Base-by-base conservation (phyloP, 2,797 vertebrate species). In the Ficedula albicollis region DNA sequence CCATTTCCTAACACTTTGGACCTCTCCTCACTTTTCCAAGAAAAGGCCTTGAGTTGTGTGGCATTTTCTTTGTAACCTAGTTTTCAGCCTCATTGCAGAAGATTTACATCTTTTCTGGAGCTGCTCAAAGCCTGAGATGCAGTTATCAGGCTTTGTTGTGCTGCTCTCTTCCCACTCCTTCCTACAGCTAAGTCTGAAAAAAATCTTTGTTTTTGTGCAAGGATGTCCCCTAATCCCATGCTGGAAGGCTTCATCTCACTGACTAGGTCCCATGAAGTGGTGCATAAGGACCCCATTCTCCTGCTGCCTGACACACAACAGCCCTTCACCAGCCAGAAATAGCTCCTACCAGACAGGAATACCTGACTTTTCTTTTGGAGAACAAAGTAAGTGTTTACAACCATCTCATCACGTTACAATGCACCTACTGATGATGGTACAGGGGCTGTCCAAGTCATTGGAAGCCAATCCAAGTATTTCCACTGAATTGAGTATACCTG, bases 201-300 rank as follows among this genome's bases (percentile, higher is more conserved):
- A 15, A 5, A 49, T 49, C 48, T 3, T 9, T 49, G 17, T 18
- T 55, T 75, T 44, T 46, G 21, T 38, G 14, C 20, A 75, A 75
- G 76, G 51, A 59, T 19, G 39, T 64, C 30, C 69, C 54, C 49
- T 7, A 26, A 69, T 32, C 18, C 58, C 84, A 60, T 2, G 14
- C 73, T 72, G 3, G 1, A 72, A 85, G 58, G 59, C 36, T 66
- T 36, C 8, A 55, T n/a, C 62, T 86, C 85, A 55, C 10, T 64
- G 64, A 39, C 25, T 21, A 68, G 38, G n/a, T 49, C 15, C 44
- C 52, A 49, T 5, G n/a, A 63, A 69, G 23, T 12, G 75, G 48
- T 60, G 18, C 8, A 3, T 0, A 48, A 84, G 51, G 55, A 82
- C 36, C 22, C 3, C 0, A 10, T 66, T 48, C 49, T n/a, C 0